Base-by-base conservation (phyloP, 2,797 vertebrate genomes). In the Coluber constrictor region DNA sequence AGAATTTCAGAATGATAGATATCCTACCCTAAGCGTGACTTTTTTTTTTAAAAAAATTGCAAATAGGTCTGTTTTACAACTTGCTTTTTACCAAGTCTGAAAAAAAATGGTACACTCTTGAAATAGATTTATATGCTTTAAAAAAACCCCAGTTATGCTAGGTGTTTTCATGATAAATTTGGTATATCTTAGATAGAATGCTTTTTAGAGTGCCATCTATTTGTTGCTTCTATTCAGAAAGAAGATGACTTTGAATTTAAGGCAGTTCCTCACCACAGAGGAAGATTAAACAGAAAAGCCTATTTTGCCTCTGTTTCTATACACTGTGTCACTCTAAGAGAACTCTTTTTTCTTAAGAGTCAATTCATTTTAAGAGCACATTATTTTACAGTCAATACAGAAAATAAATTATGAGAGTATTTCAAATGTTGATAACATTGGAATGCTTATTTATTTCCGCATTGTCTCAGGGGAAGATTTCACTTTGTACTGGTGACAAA, bases 101-200 rank as follows among this genome's bases (percentile, higher is more conserved):
- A 70, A 83, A 37, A 54, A 92, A 89, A 93, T 95, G 63, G 18
- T 74, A 70, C 59, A 55, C 61, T 55, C 37, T 7, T 63, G 11
- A 63, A 37, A 90, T 83, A 47, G 74, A 83, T 47, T 25, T 83
- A 92, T 47, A 57, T 95, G 87, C 92, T 55, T 63, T 37, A 91
- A 90, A 95, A 51, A 96, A 88, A 88, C 74, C 74, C 37, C 74
- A 32, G 47, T 94, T 90, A 92, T 95, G 90, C 55, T 96, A 87
- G 93, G 88, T 90, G 94, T 0, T 57, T 93, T 32, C 89, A 7
- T 90, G 88, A 79, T 70, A 90, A 83, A 93, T 95, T 92, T 93
- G 89, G 87, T 92, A 86, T 89, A 93, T 93, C 79, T 88, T 88
- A 90, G 95, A 94, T 59, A 86, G 90, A 89, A 92, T 93, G 90